A percentile compares a stretch with the other conserved stretches of the same genome.
These are phyloP conservation scores for Pseudolaguvia tuberculata DNA, from an alignment of 2,113 vertebrate species.

Conservation along the genomic window DNA sequence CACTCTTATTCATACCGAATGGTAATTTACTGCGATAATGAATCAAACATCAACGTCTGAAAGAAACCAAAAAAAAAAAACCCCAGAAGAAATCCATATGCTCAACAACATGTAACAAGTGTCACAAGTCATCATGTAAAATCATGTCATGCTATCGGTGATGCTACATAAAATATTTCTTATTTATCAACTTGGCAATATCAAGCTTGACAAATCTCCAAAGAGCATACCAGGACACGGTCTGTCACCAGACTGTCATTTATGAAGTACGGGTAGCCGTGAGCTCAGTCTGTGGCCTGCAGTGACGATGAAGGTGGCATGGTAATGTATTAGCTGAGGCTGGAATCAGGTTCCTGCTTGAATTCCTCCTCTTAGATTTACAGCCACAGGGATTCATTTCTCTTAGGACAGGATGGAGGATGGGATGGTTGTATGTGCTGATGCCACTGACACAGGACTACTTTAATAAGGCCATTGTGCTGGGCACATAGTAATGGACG, in stretches of 20 bases:
- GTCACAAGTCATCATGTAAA: neutral
- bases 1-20: neutral
- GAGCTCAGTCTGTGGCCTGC: neutral
- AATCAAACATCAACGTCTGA: neutral
- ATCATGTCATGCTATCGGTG: neutral
- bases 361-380: slow-evolving; percentile 54
- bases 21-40: neutral
- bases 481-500: slow-evolving; percentile 40
- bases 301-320: slow-evolving; percentile 10
- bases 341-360: neutral
- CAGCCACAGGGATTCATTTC: slow-evolving; percentile 19
- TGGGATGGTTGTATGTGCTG: slow-evolving; percentile 39
- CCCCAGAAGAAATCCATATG: neutral
- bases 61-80: slow-evolving; percentile 1
- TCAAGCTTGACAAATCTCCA: neutral
- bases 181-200: slow-evolving; percentile 6
- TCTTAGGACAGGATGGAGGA: neutral
- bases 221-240: slow-evolving; percentile 15
- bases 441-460: slow-evolving; percentile 54
- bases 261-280: slow-evolving; percentile 8
- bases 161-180: no score
- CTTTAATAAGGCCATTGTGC: slow-evolving; percentile 53
- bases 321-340: slow-evolving; percentile 10
- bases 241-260: neutral
- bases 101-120: neutral